A percentile compares a stretch with the other conserved stretches of the same genome.
phyloP scores from a whole-genome alignment of 2,888 invertebrate genomes.

The Cistogaster globosa region DNA sequence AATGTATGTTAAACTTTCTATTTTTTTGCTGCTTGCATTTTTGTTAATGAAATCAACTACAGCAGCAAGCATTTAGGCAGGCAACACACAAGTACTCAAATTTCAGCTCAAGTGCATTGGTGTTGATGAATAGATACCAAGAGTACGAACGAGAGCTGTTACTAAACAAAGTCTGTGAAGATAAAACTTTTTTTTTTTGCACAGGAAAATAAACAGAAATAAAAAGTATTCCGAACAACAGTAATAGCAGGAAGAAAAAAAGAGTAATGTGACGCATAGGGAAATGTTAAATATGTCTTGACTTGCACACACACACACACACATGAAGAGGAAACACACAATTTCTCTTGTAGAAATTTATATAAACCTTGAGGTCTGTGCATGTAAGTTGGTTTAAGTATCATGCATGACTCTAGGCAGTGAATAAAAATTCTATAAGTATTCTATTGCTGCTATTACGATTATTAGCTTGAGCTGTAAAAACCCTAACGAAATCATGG shows the following conservation, averaged over 20 bases:
- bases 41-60: constrained; percentile 81
- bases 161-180: constrained; percentile 33
- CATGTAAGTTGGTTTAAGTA: constrained; percentile 44
- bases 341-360: neutral
- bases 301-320: constrained; percentile 19
- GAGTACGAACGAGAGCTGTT: constrained; percentile 30
- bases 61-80: constrained; percentile 56
- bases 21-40: constrained; percentile 68
- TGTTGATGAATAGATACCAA: constrained; percentile 70
- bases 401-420: constrained; percentile 58
- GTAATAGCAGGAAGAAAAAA: neutral
- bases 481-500: constrained; percentile 39
- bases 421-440: constrained; percentile 26
- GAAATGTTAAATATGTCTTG: constrained; percentile 59
- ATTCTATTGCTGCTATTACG: constrained; percentile 34
- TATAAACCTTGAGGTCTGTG: constrained; percentile 1
- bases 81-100: constrained; percentile 51
- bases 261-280: constrained; percentile 59
- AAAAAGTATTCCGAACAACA: constrained; percentile 16
- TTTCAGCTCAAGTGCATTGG: constrained; percentile 66
- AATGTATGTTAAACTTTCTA: constrained; percentile 52
- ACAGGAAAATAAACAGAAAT: constrained; percentile 32
- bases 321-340: constrained; percentile 1
- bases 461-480: constrained; percentile 46
- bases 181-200: constrained; percentile 37